phyloP scores from a whole-genome alignment of 2,113 vertebrate species.

The Siniperca knerii region DNA sequence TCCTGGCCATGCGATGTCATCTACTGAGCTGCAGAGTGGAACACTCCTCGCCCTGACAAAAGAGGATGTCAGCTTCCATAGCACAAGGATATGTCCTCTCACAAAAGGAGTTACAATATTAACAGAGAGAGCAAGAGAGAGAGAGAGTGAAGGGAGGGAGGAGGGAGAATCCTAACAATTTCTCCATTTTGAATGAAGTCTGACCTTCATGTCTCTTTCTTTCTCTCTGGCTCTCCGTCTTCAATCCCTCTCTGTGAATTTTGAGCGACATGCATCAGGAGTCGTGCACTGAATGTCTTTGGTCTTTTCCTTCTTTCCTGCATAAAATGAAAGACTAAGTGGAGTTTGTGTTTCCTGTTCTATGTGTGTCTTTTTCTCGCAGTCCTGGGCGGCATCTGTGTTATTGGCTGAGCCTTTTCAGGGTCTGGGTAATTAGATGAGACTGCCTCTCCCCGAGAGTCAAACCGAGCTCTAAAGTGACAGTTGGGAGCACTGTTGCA shows the following conservation, averaged over 20 bases:
- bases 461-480: conserved; percentile 73
- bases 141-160: conserved; percentile 4
- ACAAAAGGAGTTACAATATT: conserved; percentile 71
- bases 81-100: conserved; percentile 74
- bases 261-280: conserved; percentile 48
- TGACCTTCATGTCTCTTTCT: conserved; percentile 77
- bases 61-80: conserved; percentile 65
- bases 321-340: conserved; percentile 53
- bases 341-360: conserved; percentile 26
- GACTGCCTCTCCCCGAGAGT: conserved; percentile 74
- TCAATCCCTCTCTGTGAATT: conserved; percentile 50
- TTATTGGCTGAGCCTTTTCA: conserved; percentile 74
- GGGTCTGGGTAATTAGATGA: conserved; percentile 80
- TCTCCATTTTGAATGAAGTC: conserved; percentile 80
- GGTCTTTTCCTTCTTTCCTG: conserved; percentile 26
- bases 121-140: conserved; percentile 27
- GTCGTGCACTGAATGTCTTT: conserved; percentile 37
- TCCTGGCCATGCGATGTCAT: conserved; percentile 63
- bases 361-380: conserved; percentile 31
- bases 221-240: conserved; percentile 35
- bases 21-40: conserved; percentile 63
- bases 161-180: conserved; percentile 71
- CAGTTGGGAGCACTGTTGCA: conserved; percentile 78
- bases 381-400: conserved; percentile 46
- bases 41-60: conserved; percentile 64